phyloP scores from a whole-genome alignment of 53 echinoderm and acorn worm species.

The Mesocentrotus franciscanus region DNA sequence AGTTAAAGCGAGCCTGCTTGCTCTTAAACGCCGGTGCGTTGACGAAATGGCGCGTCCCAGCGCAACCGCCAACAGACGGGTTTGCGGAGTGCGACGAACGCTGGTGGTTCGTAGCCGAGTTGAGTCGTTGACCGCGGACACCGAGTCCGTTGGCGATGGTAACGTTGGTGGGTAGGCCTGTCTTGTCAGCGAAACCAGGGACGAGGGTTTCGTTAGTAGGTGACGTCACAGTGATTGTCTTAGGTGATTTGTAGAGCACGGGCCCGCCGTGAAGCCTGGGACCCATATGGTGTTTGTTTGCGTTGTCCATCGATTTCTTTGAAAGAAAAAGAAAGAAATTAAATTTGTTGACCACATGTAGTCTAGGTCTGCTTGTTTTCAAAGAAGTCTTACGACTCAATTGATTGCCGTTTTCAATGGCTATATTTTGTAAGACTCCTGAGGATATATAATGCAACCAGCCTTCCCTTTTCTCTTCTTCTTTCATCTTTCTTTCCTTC shows the following conservation, averaged over 20 bases:
- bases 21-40: slow-evolving; percentile 50
- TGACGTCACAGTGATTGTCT: slow-evolving; percentile 23
- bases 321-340: neutral
- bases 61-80: neutral
- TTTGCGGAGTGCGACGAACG: slow-evolving; percentile 31
- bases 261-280: neutral
- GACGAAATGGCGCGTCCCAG: slow-evolving; percentile 27
- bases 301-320: slow-evolving; percentile 21
- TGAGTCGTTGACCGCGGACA: slow-evolving; percentile 57
- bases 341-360: too few species aligned
- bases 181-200: neutral
- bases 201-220: slow-evolving; percentile 27
- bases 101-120: slow-evolving; percentile 27
- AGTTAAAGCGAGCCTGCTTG: slow-evolving; percentile 25
- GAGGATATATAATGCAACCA: too few species aligned
- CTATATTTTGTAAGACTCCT: too few species aligned
- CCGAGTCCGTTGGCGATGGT: slow-evolving; percentile 47
- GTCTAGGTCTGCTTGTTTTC: too few species aligned
- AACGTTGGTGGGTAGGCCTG: slow-evolving; percentile 18
- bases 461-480: too few species aligned
- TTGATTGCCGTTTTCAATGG: too few species aligned
- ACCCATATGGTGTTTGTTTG: neutral
- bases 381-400: too few species aligned
- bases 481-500: too few species aligned
- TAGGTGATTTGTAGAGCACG: slow-evolving; percentile 37